phyloP scores from a whole-genome alignment of 2,113 vertebrate species.

The Bungarus multicinctus region DNA sequence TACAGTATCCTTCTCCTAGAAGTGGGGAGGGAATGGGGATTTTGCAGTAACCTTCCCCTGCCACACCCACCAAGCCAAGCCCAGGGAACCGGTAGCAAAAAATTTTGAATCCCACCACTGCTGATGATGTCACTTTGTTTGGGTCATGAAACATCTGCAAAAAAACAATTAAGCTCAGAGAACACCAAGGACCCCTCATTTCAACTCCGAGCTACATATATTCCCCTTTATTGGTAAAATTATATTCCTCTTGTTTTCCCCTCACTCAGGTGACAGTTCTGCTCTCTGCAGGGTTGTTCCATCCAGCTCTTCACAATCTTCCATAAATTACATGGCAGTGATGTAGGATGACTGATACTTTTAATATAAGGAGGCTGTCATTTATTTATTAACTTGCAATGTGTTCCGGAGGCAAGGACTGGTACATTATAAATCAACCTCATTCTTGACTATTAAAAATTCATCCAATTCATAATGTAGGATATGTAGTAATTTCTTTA shows the following conservation, averaged over 20 bases:
- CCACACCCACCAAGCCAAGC: too few relatives aligned
- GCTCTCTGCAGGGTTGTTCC: conserved; percentile 6
- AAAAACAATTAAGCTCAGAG: not conserved
- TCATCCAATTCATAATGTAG: conserved; percentile 90
- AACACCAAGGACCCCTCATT: not conserved
- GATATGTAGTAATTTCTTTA: conserved; percentile 74
- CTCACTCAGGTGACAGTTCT: not conserved
- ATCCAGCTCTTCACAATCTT: conserved; percentile 22
- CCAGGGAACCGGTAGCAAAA: too few relatives aligned
- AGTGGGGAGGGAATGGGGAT: too few relatives aligned
- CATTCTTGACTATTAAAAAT: conserved; percentile 85
- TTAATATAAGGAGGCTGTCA: conserved; percentile 82
- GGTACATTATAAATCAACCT: conserved; percentile 88
- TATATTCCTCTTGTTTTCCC: not conserved
- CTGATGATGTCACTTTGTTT: not conserved
- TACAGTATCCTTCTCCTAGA: too few relatives aligned
- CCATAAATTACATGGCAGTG: conserved; percentile 65
- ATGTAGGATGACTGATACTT: conserved; percentile 75
- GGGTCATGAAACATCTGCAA: not conserved
- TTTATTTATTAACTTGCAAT: conserved; percentile 88
- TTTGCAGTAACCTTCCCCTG: too few relatives aligned
- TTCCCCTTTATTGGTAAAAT: not conserved
- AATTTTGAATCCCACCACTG: too few relatives aligned
- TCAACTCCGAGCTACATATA: not conserved
- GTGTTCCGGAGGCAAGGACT: conserved; percentile 71